phyloP scores from a whole-genome alignment of 2,113 vertebrate genomes.

The Mixornis gularis region DNA sequence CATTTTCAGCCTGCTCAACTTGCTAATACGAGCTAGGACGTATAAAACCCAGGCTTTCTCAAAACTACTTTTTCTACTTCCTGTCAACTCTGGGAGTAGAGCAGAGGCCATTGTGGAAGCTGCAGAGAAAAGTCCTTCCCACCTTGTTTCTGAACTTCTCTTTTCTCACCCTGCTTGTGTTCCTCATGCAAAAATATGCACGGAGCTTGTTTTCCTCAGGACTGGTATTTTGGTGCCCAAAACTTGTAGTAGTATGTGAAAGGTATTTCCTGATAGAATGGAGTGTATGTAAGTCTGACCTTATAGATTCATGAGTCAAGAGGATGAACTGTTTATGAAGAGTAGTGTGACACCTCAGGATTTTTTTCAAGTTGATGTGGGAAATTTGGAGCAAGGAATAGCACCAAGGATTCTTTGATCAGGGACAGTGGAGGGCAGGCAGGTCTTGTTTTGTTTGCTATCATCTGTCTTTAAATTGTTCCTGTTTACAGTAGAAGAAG shows the following conservation, averaged over 20 bases:
- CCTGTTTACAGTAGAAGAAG: background rate
- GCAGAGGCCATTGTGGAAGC: background rate
- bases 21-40: background rate
- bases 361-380: background rate
- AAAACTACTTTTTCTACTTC: background rate
- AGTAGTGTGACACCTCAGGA: background rate
- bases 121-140: background rate
- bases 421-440: background rate
- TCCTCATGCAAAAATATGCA: background rate
- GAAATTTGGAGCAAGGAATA: background rate
- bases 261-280: background rate
- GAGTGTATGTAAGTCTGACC: background rate
- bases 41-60: background rate
- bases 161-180: background rate
- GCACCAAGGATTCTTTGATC: background rate
- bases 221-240: rapidly evolving
- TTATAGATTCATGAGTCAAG: background rate
- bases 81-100: background rate
- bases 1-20: background rate
- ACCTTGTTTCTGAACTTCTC: background rate
- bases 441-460: background rate
- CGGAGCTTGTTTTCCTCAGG: background rate
- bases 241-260: background rate
- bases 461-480: background rate
- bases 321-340: background rate